A percentile compares a stretch with the other conserved stretches of the same genome.
These are phyloP conservation scores for Selene dorsalis DNA, from an alignment of 2,797 vertebrate genomes.

Conservation along the genomic window DNA sequence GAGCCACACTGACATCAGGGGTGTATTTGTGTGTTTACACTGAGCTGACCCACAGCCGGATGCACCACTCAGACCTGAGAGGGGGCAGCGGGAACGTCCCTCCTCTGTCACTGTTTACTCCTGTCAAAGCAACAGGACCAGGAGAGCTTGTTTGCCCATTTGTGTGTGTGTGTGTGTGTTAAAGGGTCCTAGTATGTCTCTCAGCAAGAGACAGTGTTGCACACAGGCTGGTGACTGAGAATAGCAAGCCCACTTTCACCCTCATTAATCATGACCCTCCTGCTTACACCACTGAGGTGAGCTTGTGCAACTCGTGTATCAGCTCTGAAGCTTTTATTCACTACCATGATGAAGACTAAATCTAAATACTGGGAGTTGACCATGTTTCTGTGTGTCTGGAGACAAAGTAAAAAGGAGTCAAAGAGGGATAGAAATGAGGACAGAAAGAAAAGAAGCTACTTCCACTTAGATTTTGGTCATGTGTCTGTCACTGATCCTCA, in stretches of 20 bases:
- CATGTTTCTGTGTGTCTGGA: neutral
- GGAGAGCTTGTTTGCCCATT: conserved; percentile 40
- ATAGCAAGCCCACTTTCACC: conserved; percentile 29
- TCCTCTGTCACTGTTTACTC: conserved; percentile 46
- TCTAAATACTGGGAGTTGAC: neutral
- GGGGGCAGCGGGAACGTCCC: conserved; percentile 25
- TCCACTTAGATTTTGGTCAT: neutral
- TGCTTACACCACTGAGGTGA: conserved; percentile 12
- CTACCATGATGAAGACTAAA: neutral
- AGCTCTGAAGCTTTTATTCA: conserved; percentile 6
- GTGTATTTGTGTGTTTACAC: conserved; percentile 45
- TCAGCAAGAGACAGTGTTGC: conserved; percentile 33
- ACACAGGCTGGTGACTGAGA: conserved; percentile 17
- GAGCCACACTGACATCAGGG: conserved; percentile 40
- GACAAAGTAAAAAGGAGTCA: neutral
- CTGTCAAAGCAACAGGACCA: conserved; percentile 32
- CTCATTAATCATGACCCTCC: conserved; percentile 52
- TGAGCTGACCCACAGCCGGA: conserved; percentile 31
- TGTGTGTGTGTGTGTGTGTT: neutral
- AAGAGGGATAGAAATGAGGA: neutral
- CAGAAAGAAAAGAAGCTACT: neutral
- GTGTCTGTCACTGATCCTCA: neutral
- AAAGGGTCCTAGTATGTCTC: conserved; percentile 26
- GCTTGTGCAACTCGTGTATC: conserved; percentile 6
- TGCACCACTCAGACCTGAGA: conserved; percentile 27